A percentile compares a stretch with the other conserved stretches of the same genome.
Conservation (phyloP, 1,140 invertebrate genomes). For the Bactericera cockerelli region DNA sequence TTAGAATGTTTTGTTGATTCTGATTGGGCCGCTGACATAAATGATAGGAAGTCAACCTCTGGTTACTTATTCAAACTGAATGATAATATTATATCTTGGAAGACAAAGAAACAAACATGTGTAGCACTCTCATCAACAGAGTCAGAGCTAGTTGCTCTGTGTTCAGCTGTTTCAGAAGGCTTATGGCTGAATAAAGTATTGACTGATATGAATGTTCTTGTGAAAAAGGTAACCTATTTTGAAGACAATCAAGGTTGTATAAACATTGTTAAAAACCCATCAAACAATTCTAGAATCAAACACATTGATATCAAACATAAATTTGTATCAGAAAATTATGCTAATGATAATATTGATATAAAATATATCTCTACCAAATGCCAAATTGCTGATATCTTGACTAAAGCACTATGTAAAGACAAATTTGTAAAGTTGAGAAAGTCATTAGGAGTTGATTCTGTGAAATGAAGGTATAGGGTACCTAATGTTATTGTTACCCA, state of each 20-base stretch:
- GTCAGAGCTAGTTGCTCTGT: conserved; percentile 6
- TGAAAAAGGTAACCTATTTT: not conserved
- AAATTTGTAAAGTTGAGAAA: too few species aligned
- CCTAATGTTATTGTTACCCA: too few species aligned
- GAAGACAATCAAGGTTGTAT: too few species aligned
- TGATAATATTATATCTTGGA: not conserved
- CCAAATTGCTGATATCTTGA: too few species aligned
- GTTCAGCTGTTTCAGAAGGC: not conserved
- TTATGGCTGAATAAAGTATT: not conserved
- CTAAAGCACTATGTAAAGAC: too few species aligned
- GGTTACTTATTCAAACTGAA: not conserved
- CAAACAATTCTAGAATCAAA: not conserved
- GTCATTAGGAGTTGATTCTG: too few species aligned
- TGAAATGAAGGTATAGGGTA: too few species aligned
- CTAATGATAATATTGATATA: not conserved
- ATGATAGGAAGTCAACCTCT: conserved; percentile 6
- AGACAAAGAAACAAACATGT: not conserved
- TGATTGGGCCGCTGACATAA: not conserved
- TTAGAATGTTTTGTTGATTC: conserved; percentile 9
- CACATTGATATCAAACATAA: not conserved
- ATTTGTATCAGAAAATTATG: too few species aligned
- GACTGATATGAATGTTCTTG: not conserved
- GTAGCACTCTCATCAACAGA: not conserved
- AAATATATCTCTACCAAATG: conserved; percentile 20
- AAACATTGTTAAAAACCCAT: not conserved